These are phyloP conservation scores for Pseudomugil tenellus DNA, from an alignment of 2,797 vertebrate species.

Conservation along the genomic window DNA sequence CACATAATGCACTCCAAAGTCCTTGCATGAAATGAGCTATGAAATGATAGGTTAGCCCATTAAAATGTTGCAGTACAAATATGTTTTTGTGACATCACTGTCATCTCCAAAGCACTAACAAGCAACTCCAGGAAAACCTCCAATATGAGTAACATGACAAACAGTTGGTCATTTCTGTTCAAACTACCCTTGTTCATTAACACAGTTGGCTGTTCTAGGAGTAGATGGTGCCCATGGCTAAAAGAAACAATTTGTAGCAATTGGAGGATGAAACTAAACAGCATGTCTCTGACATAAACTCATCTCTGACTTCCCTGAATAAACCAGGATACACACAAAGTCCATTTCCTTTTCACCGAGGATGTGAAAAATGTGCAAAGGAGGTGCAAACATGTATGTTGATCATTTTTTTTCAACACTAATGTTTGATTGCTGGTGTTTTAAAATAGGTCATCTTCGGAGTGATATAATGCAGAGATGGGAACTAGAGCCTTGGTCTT, in stretches of 20 bases:
- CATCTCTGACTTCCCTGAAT: not conserved
- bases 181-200: not conserved
- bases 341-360: not conserved
- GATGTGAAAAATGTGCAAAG: no score
- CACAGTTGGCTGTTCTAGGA: no score
- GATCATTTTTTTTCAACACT: not conserved
- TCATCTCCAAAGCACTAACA: not conserved
- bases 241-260: not conserved
- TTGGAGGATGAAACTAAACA: accelerated
- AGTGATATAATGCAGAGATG: not conserved
- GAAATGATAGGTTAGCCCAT: no score
- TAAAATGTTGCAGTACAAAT: no score
- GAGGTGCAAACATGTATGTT: not conserved
- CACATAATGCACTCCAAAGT: conserved; percentile 18
- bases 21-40: no score
- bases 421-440: not conserved
- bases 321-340: not conserved
- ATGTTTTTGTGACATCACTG: conserved; percentile 19
- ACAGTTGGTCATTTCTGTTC: not conserved
- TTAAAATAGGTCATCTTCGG: not conserved
- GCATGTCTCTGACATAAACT: not conserved
- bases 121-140: not conserved
- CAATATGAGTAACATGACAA: not conserved
- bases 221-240: not conserved
- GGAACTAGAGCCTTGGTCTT: no score